Evolutionary conservation across 2,113 vertebrate genomes (phyloP), one percentile per base, ranked within the genome.

Genomic region (Climacteris rufus): DNA sequence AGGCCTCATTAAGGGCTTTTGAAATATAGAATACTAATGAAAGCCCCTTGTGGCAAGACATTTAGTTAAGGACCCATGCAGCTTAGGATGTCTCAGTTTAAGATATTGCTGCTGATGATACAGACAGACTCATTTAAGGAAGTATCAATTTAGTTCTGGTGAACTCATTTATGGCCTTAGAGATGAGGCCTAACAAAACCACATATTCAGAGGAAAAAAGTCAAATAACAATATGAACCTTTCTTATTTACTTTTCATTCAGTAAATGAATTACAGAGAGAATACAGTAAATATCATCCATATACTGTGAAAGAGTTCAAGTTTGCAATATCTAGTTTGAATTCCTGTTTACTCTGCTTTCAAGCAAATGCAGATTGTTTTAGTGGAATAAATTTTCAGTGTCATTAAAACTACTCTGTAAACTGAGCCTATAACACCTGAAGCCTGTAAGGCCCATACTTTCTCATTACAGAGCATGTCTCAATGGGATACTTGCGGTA

Each of bases 1-100:
- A 87, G 16, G 19, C 49, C 28, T 92, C 81, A 84, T 94, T 91
- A 94, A 83, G 6, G 60, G 77, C 74, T 92, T 95, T 89, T 92
- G 77, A 94, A 89, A 94, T 82, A 91, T 6, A 79, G 69, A 91
- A 87, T 71, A 47, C 72, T 91, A 96, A 95, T 87, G 60, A 89
- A 95, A 91, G 31, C 44, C 77, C 76, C 89, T 68, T 72, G 64
- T 94, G 81, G 61, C 74, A 95, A 96, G 74, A 92, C 65, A 94
- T 89, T 94, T 94, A 75, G 60, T 84, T 95, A 92, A 96, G 83
- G 59, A 93, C 30, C 21, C 71, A 72, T 2, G 2, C 56, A 92
- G 39, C 27, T 92, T 60, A 93, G 52, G 64, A 44, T 82, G 53
- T 66, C 56, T 82, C 89, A 59, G n/a, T 87, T 94, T 84, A 75